Conservation (phyloP, 1,140 invertebrate genomes). For the Papilio glaucus region DNA sequence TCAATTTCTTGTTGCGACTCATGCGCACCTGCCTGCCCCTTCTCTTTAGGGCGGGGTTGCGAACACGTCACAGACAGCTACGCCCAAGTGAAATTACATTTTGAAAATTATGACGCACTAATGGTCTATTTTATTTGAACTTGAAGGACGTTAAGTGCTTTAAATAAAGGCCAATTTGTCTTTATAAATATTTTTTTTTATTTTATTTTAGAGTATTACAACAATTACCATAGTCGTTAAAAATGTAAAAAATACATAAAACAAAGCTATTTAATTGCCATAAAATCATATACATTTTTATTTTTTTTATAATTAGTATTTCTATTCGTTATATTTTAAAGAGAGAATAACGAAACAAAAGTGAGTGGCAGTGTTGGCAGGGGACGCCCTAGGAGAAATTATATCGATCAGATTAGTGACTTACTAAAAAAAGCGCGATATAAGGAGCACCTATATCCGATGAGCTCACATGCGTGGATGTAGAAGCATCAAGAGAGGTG, state of each 20-base stretch:
- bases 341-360: no score
- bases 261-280: no score
- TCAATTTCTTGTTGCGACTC: background rate
- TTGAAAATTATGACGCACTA: background rate
- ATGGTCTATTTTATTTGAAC: background rate
- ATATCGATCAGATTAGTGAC: no score
- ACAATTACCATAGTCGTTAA: no score
- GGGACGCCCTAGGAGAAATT: no score
- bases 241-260: no score
- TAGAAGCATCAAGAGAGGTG: no score
- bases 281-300: no score
- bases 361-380: no score
- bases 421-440: background rate
- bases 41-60: conserved; percentile 6
- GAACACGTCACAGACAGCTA: background rate
- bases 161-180: background rate
- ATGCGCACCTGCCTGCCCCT: conserved; percentile 15
- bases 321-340: background rate
- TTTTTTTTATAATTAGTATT: no score
- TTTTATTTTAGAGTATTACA: background rate
- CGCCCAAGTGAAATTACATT: background rate
- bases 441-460: no score
- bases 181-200: background rate
- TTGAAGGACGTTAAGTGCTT: background rate
- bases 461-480: no score